Percentiles rank a stretch among this genome's conserved stretches.
Evolutionary conservation across 2,888 invertebrate species (phyloP).

Genomic region (Dyspetes luteomarginatus): DNA sequence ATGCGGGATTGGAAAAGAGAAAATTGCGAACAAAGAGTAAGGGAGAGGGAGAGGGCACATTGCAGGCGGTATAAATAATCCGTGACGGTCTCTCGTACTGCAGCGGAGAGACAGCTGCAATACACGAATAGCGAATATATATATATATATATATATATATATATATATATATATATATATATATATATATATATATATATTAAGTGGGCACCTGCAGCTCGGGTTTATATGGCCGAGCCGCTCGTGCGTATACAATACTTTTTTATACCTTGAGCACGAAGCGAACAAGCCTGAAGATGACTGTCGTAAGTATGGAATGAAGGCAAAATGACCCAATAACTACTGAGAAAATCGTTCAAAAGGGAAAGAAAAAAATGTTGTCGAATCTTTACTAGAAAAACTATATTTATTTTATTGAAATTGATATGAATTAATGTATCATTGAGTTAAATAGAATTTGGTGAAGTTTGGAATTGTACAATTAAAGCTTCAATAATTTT

Average conservation of each 20-base stretch:
- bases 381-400: background rate
- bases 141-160: slow-evolving; percentile 11
- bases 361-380: background rate
- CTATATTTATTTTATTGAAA: background rate
- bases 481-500: no score
- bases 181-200: slow-evolving; percentile 5
- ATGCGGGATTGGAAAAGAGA: slow-evolving; percentile 31
- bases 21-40: slow-evolving; percentile 62
- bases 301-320: slow-evolving; percentile 42
- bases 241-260: slow-evolving; percentile 53
- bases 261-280: slow-evolving; percentile 47
- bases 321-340: slow-evolving; percentile 36
- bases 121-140: slow-evolving; percentile 57
- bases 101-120: slow-evolving; percentile 71
- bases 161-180: background rate
- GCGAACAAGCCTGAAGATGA: slow-evolving; percentile 45
- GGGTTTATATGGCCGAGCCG: slow-evolving; percentile 48
- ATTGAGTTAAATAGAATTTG: background rate
- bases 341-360: background rate
- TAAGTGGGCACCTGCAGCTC: slow-evolving; percentile 61
- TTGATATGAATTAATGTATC: background rate
- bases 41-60: slow-evolving; percentile 69
- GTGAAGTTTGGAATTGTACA: no score
- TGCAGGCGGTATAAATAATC: slow-evolving; percentile 74
- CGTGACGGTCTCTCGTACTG: slow-evolving; percentile 57